Evolutionary conservation across 37 sponge, comb jelly and placozoan species (phyloP).

Genomic region (Oopsacas minuta): DNA sequence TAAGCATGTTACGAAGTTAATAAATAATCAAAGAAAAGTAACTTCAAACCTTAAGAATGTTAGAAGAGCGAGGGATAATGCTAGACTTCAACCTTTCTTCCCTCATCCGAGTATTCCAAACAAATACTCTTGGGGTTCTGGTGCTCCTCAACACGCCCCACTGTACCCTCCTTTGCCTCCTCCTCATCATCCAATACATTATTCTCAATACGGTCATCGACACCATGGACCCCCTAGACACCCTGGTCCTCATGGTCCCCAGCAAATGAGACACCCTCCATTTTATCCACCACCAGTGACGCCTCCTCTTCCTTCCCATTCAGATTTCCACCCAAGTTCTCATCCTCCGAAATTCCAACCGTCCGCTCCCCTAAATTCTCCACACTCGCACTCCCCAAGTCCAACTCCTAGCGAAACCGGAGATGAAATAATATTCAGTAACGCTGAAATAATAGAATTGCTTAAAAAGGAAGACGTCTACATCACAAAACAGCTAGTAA

Average conservation of each 20-base stretch:
- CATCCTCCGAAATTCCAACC: background rate
- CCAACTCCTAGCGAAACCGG: background rate
- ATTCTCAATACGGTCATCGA: background rate
- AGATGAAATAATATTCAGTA: background rate
- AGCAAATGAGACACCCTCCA: background rate
- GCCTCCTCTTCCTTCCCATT: background rate
- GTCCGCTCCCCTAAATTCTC: background rate
- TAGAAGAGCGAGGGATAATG: background rate
- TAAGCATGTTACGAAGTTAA: background rate
- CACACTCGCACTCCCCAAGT: background rate
- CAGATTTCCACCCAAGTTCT: background rate
- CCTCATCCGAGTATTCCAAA: background rate
- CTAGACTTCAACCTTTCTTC: background rate
- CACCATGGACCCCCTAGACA: background rate
- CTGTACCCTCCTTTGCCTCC: background rate
- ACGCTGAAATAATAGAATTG: background rate
- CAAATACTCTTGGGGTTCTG: background rate
- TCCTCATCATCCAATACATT: background rate
- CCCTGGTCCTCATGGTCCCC: background rate
- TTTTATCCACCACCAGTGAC: background rate
- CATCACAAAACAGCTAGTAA: background rate
- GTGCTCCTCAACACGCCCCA: background rate
- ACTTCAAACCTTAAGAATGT: background rate
- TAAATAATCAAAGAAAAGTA: constrained; percentile 6
- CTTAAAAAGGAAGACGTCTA: background rate